Percentiles rank a stretch among this genome's conserved stretches.
Conservation (phyloP, 2,888 invertebrate genomes). For the Lasioglossum zephyrum region DNA sequence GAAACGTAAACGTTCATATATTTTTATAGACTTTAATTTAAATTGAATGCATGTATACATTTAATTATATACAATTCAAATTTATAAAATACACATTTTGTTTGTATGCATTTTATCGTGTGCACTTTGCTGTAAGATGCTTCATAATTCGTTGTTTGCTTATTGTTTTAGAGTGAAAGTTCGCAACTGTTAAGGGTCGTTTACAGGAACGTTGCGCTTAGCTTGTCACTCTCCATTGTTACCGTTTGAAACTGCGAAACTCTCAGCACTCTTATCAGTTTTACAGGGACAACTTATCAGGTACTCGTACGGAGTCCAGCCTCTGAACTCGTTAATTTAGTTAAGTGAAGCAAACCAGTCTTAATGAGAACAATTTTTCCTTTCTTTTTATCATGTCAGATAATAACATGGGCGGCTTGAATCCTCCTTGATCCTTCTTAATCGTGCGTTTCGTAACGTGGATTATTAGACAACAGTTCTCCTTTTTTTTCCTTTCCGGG, state of each 20-base stretch:
- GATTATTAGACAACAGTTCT: too few species aligned
- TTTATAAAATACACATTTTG: too few species aligned
- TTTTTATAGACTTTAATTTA: background rate
- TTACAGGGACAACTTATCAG: background rate
- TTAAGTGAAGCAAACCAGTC: constrained; percentile 3
- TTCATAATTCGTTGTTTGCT: background rate
- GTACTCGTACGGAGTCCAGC: background rate
- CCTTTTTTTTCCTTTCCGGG: background rate
- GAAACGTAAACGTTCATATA: background rate
- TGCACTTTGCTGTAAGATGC: background rate
- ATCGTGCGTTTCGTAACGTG: background rate
- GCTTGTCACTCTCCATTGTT: constrained; percentile 1
- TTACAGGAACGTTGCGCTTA: background rate
- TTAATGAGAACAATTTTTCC: constrained; percentile 2
- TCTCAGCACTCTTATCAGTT: background rate
- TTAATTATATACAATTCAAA: too few species aligned
- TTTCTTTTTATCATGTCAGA: background rate
- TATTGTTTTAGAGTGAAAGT: background rate
- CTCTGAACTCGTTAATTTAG: constrained; percentile 22
- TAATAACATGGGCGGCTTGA: background rate
- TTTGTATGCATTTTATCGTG: too few species aligned
- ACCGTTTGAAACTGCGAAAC: background rate
- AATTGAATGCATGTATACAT: too few species aligned
- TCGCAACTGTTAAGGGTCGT: background rate
- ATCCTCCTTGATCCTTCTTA: background rate